Conservation (phyloP, 2,797 vertebrate genomes). For the Harpagifer antarcticus region DNA sequence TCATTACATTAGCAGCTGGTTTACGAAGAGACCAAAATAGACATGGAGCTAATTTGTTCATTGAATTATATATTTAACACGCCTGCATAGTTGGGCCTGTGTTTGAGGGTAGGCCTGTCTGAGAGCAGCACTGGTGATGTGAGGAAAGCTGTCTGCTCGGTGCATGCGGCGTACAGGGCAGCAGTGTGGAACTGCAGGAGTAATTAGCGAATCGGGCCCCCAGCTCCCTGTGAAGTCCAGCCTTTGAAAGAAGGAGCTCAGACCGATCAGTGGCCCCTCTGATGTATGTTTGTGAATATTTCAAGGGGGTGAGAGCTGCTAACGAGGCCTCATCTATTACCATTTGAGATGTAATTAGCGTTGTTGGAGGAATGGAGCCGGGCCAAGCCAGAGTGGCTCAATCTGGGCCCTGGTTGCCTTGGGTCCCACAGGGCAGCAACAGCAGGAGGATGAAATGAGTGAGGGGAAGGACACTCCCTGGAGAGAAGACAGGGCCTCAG, state of each 20-base stretch:
- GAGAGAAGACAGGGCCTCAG: slow-evolving; percentile 67
- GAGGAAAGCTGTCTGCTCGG: slow-evolving; percentile 48
- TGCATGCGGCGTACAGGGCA: slow-evolving; percentile 49
- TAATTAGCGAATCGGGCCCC: slow-evolving; percentile 77
- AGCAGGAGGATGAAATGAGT: slow-evolving; percentile 77
- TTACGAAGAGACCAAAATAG: slow-evolving; percentile 57
- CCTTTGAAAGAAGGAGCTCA: slow-evolving; percentile 79
- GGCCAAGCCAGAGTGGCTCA: slow-evolving; percentile 78
- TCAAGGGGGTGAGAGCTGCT: slow-evolving; percentile 77
- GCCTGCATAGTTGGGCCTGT: slow-evolving; percentile 60
- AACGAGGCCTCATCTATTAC: slow-evolving; percentile 83
- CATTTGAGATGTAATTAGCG: slow-evolving; percentile 83
- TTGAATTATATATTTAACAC: slow-evolving; percentile 74
- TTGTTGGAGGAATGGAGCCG: slow-evolving; percentile 65
- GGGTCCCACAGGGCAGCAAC: slow-evolving; percentile 75
- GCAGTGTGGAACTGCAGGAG: slow-evolving; percentile 71
- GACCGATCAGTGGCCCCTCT: slow-evolving; percentile 73
- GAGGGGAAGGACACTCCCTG: slow-evolving; percentile 66
- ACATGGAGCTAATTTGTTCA: slow-evolving; percentile 64
- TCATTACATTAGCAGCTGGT: slow-evolving; percentile 63
- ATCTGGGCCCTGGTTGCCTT: slow-evolving; percentile 70
- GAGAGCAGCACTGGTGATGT: slow-evolving; percentile 50
- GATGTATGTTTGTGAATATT: slow-evolving; percentile 80
- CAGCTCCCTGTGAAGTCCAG: slow-evolving; percentile 78
- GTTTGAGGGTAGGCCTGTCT: slow-evolving; percentile 52